These are phyloP conservation scores for Spatulosminthurus flaviceps DNA, from an alignment of 2,888 invertebrate species.

Conservation along the genomic window DNA sequence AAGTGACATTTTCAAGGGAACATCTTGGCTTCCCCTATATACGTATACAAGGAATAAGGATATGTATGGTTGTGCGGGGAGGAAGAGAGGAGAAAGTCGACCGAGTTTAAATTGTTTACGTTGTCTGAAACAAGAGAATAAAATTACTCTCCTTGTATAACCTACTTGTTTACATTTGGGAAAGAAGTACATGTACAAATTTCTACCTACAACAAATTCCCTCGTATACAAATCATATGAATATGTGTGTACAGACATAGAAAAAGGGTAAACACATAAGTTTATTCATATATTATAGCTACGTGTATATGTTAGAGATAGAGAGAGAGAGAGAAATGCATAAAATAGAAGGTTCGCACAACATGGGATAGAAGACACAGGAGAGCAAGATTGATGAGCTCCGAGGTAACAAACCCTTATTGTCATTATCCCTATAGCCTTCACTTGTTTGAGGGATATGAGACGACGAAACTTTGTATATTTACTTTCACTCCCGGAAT, in stretches of 20 bases:
- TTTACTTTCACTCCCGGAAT: no score
- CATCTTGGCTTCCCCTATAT: neutral
- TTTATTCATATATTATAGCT: no score
- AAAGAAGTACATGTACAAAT: neutral
- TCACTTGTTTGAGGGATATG: no score
- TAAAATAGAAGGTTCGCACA: neutral
- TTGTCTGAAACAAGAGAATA: conserved; percentile 40
- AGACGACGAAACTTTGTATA: neutral
- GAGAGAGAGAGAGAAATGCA: no score
- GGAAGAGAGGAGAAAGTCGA: neutral
- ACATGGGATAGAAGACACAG: neutral
- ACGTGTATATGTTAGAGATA: no score
- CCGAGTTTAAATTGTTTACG: conserved; percentile 39
- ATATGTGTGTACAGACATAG: no score
- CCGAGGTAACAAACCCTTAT: neutral
- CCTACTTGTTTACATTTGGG: conserved; percentile 34
- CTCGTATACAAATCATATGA: neutral
- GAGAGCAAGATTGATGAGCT: conserved; percentile 28
- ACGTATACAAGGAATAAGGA: no score
- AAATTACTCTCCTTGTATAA: conserved; percentile 29
- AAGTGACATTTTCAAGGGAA: neutral
- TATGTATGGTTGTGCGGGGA: no score
- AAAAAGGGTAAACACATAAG: no score
- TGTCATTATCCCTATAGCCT: neutral
- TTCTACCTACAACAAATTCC: neutral